phyloP scores from a whole-genome alignment of 2,113 vertebrate genomes.

The Perognathus longimembris region DNA sequence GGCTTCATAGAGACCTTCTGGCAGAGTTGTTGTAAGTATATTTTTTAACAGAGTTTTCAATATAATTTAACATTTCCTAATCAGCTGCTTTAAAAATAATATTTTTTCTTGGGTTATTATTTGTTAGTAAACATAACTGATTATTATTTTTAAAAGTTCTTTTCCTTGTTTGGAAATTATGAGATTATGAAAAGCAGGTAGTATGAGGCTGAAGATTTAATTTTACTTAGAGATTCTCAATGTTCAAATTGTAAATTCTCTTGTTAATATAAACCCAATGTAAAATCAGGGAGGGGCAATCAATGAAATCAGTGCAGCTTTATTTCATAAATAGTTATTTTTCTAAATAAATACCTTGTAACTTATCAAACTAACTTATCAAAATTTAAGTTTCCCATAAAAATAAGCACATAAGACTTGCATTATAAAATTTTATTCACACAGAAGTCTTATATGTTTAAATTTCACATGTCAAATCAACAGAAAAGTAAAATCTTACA shows the following conservation, averaged over 20 bases:
- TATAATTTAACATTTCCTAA: conserved; percentile 42
- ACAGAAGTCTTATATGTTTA: conserved; percentile 6
- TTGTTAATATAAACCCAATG: neutral
- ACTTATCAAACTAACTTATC: conserved; percentile 45
- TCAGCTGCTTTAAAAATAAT: conserved; percentile 29
- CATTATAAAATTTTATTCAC: conserved; percentile 14
- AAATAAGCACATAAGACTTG: conserved; percentile 28
- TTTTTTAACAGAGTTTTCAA: neutral
- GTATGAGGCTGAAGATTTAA: neutral
- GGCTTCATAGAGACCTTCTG: neutral
- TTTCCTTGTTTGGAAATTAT: neutral
- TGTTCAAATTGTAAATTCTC: conserved; percentile 50
- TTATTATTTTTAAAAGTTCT: conserved; percentile 20
- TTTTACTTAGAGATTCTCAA: conserved; percentile 50
- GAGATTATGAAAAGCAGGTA: conserved; percentile 27
- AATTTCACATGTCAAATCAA: neutral
- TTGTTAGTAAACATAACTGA: neutral
- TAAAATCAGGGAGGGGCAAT: conserved; percentile 17
- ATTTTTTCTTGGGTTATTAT: conserved; percentile 27
- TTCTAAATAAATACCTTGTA: neutral
- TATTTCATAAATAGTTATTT: neutral
- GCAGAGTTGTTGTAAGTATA: conserved; percentile 65
- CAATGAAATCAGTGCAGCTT: neutral
- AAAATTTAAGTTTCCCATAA: conserved; percentile 48
- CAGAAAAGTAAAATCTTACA: conserved; percentile 17